These are phyloP conservation scores for Tautogolabrus adspersus DNA, from an alignment of 2,113 vertebrate genomes.

Conservation along the genomic window DNA sequence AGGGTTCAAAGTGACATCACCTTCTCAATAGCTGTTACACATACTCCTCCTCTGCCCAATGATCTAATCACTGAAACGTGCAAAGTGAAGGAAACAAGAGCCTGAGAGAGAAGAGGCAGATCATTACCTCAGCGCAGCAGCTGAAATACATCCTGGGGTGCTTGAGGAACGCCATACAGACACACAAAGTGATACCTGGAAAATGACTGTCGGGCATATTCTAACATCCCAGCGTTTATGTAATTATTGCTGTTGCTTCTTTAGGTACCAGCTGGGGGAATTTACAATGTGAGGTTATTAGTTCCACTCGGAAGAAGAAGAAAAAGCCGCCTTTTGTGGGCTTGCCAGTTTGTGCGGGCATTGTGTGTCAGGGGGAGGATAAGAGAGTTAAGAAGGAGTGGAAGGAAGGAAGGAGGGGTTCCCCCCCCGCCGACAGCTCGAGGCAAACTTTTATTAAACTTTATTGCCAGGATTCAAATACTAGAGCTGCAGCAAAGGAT, in stretches of 20 bases:
- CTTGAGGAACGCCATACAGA: constrained; percentile 40
- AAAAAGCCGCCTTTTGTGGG: constrained; percentile 34
- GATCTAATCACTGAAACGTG: constrained; percentile 33
- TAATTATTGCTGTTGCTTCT: constrained; percentile 70
- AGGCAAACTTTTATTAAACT: constrained; percentile 23
- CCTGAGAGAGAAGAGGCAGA: constrained; percentile 26
- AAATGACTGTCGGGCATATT: constrained; percentile 51
- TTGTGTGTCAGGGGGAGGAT: constrained; percentile 46
- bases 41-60: constrained; percentile 9
- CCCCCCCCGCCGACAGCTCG: not conserved
- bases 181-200: constrained; percentile 54
- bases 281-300: constrained; percentile 68
- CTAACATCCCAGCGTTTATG: constrained; percentile 61
- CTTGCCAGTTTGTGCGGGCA: constrained; percentile 54
- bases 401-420: no score
- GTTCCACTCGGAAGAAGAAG: constrained; percentile 64
- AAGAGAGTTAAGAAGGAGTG: constrained; percentile 1
- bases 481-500: constrained; percentile 11
- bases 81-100: constrained; percentile 37
- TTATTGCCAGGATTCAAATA: constrained; percentile 33
- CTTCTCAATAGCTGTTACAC: constrained; percentile 24
- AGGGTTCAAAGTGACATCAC: constrained; percentile 10
- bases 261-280: constrained; percentile 65
- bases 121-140: constrained; percentile 45
- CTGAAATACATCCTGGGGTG: constrained; percentile 30